Conservation (phyloP, 2,113 vertebrate species). For the Eudyptes chrysolophus region DNA sequence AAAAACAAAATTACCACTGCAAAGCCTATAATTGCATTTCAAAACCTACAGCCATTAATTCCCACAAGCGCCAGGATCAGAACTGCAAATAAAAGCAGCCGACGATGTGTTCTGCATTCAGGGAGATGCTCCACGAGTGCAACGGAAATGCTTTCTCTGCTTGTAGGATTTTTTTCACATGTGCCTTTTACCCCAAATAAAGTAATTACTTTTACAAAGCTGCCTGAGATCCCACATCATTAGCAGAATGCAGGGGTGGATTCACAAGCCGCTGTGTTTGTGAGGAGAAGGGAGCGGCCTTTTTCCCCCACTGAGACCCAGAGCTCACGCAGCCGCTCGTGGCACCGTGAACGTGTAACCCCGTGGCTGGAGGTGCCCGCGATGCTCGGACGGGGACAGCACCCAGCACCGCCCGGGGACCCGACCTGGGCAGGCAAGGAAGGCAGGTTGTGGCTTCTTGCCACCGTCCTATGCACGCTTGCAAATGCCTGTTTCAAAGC, state of each 20-base stretch:
- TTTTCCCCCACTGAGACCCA: not conserved
- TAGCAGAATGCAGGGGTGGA: not conserved
- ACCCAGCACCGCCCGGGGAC: not conserved
- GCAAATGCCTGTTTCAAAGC: not conserved
- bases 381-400: not conserved
- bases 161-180: rapidly evolving
- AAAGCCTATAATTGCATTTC: slow-evolving; percentile 65
- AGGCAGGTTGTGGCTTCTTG: not conserved
- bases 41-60: slow-evolving; percentile 49
- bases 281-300: not conserved
- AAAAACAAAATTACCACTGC: slow-evolving; percentile 55
- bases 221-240: not conserved
- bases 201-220: not conserved
- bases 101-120: not conserved
- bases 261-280: not conserved
- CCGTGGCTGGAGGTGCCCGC: rapidly evolving
- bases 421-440: not conserved
- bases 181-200: not conserved
- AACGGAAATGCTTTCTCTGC: rapidly evolving
- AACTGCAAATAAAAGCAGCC: slow-evolving; percentile 3
- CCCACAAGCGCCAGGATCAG: slow-evolving; percentile 14
- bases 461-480: rapidly evolving
- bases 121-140: not conserved
- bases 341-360: rapidly evolving
- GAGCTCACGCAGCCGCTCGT: rapidly evolving